phyloP scores from a whole-genome alignment of 2,113 vertebrate species.

The Pterocles orientalis region DNA sequence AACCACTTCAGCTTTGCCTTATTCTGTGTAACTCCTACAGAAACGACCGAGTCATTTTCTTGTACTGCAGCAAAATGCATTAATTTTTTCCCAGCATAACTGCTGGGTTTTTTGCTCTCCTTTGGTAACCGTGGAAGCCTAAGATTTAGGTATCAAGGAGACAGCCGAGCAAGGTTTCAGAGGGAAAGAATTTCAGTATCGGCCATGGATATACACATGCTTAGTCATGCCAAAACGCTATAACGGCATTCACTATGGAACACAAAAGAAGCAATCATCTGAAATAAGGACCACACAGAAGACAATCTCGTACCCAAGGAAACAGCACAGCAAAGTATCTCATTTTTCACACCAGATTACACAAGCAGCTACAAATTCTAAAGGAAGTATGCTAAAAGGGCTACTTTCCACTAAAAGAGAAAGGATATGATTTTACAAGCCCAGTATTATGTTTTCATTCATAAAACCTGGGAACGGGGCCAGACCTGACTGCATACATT shows the following conservation, averaged over 20 bases:
- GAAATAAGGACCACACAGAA: constrained; percentile 16
- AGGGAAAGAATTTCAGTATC: neutral
- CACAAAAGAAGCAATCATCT: constrained; percentile 4
- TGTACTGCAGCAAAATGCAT: neutral
- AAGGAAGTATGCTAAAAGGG: constrained; percentile 4
- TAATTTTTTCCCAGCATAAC: neutral
- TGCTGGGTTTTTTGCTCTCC: neutral
- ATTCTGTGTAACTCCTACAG: neutral
- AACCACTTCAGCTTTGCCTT: constrained; percentile 15
- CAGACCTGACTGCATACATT: constrained; percentile 27
- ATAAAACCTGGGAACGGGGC: constrained; percentile 15
- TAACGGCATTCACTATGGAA: neutral
- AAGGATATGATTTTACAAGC: constrained; percentile 41
- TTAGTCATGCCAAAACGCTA: neutral
- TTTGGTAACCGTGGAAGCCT: neutral
- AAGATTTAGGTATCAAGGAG: neutral
- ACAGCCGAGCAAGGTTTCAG: neutral
- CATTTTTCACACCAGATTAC: constrained; percentile 18
- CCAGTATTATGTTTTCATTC: constrained; percentile 47
- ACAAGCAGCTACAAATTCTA: constrained; percentile 24
- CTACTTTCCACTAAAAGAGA: constrained; percentile 16
- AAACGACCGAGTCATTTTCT: neutral
- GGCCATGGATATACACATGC: neutral
- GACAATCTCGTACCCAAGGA: constrained; percentile 9
- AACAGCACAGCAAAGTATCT: neutral